Evolutionary conservation across 2,797 vertebrate genomes (phyloP), one percentile per base, ranked within the genome.

Genomic region (Poliocrania exsul): DNA sequence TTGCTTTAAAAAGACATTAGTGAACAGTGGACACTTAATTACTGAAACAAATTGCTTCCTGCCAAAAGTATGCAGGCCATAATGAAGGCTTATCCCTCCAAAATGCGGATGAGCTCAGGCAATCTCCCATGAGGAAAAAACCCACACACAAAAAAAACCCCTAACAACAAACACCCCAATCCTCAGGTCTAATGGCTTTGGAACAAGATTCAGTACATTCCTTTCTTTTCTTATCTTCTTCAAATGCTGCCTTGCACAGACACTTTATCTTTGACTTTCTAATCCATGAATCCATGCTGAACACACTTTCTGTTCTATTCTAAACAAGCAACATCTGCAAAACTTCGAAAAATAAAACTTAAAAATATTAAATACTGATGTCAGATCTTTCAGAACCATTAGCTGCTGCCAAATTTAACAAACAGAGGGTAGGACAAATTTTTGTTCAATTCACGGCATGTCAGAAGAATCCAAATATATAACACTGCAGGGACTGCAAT

Each of bases 191-290:
- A 78, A 24, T 31, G 61, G 58, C 50, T 92, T 60, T 93, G 75
- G 91, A 93, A 78, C 61, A 74, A 69, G 54, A 86, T 58, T 86
- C 84, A 72, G 75, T 75, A 94, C 54, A 65, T 93, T 92, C 75
- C 19, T 92, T 92, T 92, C 74, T 67, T 74, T 70, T 85, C 64
- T 44, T 92, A 75, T 86, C 86, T 84, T 77, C 70, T 91, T 88
- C 82, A 88, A 91, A 88, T 11, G 26, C 37, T 89, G 89, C 51
- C 65, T 75, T 40, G 80, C 42, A 53, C 58, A 72, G 79, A 86
- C 40, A 49, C 29, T 83, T 85, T 53, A 73, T 87, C 74, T 89
- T 50, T 78, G 44, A 66, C 46, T 81, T 67, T 3, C 10, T 44
- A 90, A 61, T 61, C 58, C 51, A 37, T 12, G n/a, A 81, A 80